These are phyloP conservation scores for Apis mellifera DNA, from an alignment of 1,140 invertebrate species.

Conservation along the genomic window Amel_HAv3.1 CM009931.2:8769001-8769500, in stretches of 20 bases:
- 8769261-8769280: too few relatives aligned
- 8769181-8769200: background rate
- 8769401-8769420: background rate
- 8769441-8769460: background rate
- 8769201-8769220: too few relatives aligned
- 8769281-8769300: too few relatives aligned
- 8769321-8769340: too few relatives aligned
- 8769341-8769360: too few relatives aligned
- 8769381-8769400: background rate
- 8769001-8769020: conserved; percentile 60
- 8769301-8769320: too few relatives aligned
- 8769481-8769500: background rate
- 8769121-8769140: background rate
- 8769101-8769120: conserved; percentile 19
- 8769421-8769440: too few relatives aligned
- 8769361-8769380: background rate
- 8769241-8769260: too few relatives aligned
- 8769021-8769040: conserved; percentile 54
- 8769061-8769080: conserved; percentile 30
- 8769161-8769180: background rate
- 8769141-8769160: background rate
- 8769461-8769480: conserved; percentile 26
- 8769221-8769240: too few relatives aligned
- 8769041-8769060: conserved; percentile 15
- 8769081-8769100: conserved; percentile 19